A percentile compares a stretch with the other conserved stretches of the same genome.
These are phyloP conservation scores for Euspilapteryx auroguttella DNA, from an alignment of 2,888 invertebrate species.

Conservation along the genomic window DNA sequence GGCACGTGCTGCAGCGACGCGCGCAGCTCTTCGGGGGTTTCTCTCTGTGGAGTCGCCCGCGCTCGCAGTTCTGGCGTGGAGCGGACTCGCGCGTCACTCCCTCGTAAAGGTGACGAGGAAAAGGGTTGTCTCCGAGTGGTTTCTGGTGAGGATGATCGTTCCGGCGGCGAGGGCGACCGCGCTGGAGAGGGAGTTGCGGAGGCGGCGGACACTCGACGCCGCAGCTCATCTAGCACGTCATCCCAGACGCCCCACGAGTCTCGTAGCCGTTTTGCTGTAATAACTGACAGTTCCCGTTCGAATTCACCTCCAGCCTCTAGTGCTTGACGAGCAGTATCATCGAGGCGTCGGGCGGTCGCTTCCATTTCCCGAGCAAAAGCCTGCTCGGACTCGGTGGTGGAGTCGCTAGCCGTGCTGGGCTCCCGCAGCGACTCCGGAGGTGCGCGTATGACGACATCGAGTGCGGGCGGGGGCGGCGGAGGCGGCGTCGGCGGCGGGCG, in stretches of 20 bases:
- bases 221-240: slow-evolving; percentile 47
- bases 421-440: slow-evolving; percentile 30
- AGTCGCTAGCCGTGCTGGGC: slow-evolving; percentile 46
- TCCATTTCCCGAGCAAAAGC: slow-evolving; percentile 51
- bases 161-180: slow-evolving; percentile 24
- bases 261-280: slow-evolving; percentile 49
- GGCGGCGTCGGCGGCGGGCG: slow-evolving; percentile 8
- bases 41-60: slow-evolving; percentile 33
- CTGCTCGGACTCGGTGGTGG: slow-evolving; percentile 48
- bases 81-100: slow-evolving; percentile 41
- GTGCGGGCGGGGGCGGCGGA: slow-evolving; percentile 7
- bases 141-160: slow-evolving; percentile 16
- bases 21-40: slow-evolving; percentile 54
- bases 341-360: slow-evolving; percentile 40
- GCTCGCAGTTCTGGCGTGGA: slow-evolving; percentile 66
- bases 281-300: slow-evolving; percentile 57
- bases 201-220: slow-evolving; percentile 38
- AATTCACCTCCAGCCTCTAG: slow-evolving; percentile 57
- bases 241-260: slow-evolving; percentile 57
- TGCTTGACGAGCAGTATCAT: slow-evolving; percentile 36
- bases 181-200: slow-evolving; percentile 40
- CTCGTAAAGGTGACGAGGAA: slow-evolving; percentile 62
- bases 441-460: no score
- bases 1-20: slow-evolving; percentile 60
- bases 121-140: slow-evolving; percentile 45